Conservation (phyloP, 2,888 invertebrate species). For the Thereva nobilitata region DNA sequence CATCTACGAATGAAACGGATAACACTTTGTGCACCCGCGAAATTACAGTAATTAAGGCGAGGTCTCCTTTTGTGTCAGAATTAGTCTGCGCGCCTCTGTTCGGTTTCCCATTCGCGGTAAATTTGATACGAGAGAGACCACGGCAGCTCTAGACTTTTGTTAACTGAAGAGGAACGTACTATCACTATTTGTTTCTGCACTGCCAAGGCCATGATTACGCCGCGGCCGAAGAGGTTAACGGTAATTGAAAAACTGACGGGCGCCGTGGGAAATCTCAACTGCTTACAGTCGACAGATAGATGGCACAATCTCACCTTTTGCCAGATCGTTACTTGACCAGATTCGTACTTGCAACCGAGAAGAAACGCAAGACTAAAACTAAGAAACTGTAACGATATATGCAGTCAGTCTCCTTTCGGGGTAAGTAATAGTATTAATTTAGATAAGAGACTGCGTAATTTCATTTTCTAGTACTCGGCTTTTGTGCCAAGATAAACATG, state of each 20-base stretch:
- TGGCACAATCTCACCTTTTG: too few relatives aligned
- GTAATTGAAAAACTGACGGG: conserved; percentile 28
- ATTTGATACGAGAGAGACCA: conserved; percentile 4
- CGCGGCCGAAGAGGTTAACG: conserved; percentile 17
- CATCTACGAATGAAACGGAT: background rate
- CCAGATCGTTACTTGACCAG: background rate
- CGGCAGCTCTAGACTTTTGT: conserved; percentile 12
- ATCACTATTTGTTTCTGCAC: conserved; percentile 32
- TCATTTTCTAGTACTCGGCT: conserved; percentile 23
- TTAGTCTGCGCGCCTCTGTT: conserved; percentile 29
- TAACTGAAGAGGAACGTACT: conserved; percentile 20
- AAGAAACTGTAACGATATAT: background rate
- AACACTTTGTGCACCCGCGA: conserved; percentile 36
- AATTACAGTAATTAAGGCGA: conserved; percentile 36
- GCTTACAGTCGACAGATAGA: too few relatives aligned
- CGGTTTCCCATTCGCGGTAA: conserved; percentile 9
- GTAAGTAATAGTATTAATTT: conserved; percentile 35
- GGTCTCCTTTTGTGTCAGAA: conserved; percentile 26
- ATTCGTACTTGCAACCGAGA: background rate
- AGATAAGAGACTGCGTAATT: conserved; percentile 31
- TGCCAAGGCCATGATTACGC: conserved; percentile 19
- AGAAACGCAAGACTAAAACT: background rate
- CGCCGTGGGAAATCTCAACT: conserved; percentile 19
- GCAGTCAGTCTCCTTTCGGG: conserved; percentile 7
- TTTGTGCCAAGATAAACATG: conserved; percentile 21